Percentiles rank a stretch among this genome's conserved stretches.
Evolutionary conservation across 2,888 invertebrate genomes (phyloP).

Genomic region (Schizotus pectinicornis): DNA sequence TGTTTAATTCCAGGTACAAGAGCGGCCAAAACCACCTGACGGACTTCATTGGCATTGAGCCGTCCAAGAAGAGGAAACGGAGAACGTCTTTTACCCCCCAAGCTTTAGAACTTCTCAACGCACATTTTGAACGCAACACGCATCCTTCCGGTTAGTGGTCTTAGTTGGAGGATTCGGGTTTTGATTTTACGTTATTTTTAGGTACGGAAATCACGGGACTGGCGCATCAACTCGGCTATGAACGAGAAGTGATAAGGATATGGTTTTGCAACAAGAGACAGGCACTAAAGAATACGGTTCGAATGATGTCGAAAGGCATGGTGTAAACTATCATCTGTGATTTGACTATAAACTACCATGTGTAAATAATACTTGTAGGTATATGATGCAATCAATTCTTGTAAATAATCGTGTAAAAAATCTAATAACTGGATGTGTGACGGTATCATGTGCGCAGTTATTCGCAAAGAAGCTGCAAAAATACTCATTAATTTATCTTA

Average conservation of each 20-base stretch:
- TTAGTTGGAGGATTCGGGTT: not conserved
- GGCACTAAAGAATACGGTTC: slow-evolving; percentile 95
- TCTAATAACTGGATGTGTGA: slow-evolving; percentile 21
- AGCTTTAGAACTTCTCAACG: slow-evolving; percentile 91
- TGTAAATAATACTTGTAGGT: slow-evolving; percentile 24
- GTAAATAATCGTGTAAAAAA: slow-evolving; percentile 32
- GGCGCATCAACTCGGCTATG: slow-evolving; percentile 95
- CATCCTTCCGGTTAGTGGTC: slow-evolving; percentile 88
- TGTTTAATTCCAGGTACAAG: slow-evolving; percentile 76
- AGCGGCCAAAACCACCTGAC: slow-evolving; percentile 92
- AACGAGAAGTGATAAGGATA: slow-evolving; percentile 96
- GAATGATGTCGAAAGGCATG: slow-evolving; percentile 91
- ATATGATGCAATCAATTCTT: slow-evolving; percentile 22
- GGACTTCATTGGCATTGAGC: slow-evolving; percentile 95
- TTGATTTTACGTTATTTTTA: slow-evolving; percentile 54
- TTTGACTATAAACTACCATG: slow-evolving; percentile 21
- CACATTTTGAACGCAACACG: slow-evolving; percentile 95
- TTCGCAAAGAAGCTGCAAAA: slow-evolving; percentile 14
- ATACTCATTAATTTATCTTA: slow-evolving; percentile 4
- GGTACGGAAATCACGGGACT: slow-evolving; percentile 96
- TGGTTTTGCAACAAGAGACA: slow-evolving; percentile 99
- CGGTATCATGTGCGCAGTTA: slow-evolving; percentile 14
- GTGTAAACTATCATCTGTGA: slow-evolving; percentile 61
- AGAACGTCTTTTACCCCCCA: slow-evolving; percentile 97
- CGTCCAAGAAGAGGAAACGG: slow-evolving; percentile 94